A percentile compares a stretch with the other conserved stretches of the same genome.
These are phyloP conservation scores for Dysmachus trigonus DNA, from an alignment of 2,888 invertebrate genomes.

Conservation along the genomic window DNA sequence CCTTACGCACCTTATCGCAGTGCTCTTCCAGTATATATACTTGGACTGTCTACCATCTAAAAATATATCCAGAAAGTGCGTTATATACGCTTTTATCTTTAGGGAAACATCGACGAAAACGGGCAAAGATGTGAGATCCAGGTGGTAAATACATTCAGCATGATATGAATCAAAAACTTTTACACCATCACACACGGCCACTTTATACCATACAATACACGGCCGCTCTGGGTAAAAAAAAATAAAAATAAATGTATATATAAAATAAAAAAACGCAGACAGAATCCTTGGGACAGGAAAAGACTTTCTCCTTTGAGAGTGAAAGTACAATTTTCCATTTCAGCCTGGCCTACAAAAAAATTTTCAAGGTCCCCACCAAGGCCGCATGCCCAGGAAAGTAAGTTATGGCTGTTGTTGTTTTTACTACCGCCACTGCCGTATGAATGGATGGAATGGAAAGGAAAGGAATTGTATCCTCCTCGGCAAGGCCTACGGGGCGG, in stretches of 20 bases:
- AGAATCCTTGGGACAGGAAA: neutral
- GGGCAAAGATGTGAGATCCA: neutral
- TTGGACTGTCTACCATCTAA: neutral
- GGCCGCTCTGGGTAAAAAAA: neutral
- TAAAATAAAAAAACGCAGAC: neutral
- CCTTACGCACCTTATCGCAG: neutral
- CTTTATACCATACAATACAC: neutral
- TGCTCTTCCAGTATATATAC: neutral
- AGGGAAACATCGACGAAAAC: neutral
- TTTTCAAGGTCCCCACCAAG: conserved; percentile 48
- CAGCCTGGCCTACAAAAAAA: conserved; percentile 43
- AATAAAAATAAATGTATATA: too few species aligned
- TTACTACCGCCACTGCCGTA: neutral
- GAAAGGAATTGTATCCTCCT: neutral
- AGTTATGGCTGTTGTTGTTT: neutral
- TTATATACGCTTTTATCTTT: neutral
- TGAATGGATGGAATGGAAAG: neutral
- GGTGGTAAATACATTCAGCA: neutral
- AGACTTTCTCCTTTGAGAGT: conserved; percentile 23
- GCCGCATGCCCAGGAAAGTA: conserved; percentile 39
- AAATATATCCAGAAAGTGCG: conserved; percentile 2
- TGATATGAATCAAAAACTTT: conserved; percentile 13
- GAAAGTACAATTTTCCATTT: conserved; percentile 45
- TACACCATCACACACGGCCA: conserved; percentile 3
- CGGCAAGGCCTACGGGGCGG: neutral